These are phyloP conservation scores for Pammene aurita DNA, from an alignment of 2,888 invertebrate species.

Conservation along the genomic window DNA sequence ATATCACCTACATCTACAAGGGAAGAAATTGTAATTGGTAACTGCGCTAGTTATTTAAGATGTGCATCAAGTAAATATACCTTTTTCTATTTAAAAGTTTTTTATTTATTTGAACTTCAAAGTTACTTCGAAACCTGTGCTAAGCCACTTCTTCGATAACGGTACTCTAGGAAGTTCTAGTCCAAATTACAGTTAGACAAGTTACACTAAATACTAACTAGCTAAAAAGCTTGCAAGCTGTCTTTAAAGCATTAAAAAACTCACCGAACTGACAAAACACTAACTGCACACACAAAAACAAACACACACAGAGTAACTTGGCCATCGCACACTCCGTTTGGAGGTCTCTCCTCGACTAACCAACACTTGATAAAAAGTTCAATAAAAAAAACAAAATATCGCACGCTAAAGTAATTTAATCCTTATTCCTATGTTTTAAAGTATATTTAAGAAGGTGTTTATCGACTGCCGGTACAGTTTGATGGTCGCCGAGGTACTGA, in stretches of 20 bases:
- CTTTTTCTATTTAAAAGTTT: too few species aligned
- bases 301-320: slow-evolving; percentile 52
- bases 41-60: too few species aligned
- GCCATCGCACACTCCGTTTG: slow-evolving; percentile 50
- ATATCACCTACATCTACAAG: too few species aligned
- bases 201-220: slow-evolving; percentile 12
- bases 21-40: too few species aligned
- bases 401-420: background rate
- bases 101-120: background rate
- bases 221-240: background rate
- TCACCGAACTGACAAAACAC: slow-evolving; percentile 67
- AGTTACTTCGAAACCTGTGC: background rate
- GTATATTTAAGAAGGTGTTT: background rate
- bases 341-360: slow-evolving; percentile 24
- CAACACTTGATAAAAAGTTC: slow-evolving; percentile 15
- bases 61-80: too few species aligned
- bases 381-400: background rate
- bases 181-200: slow-evolving; percentile 1
- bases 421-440: background rate
- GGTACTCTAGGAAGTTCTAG: background rate
- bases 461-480: background rate
- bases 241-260: slow-evolving; percentile 45
- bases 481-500: slow-evolving; percentile 2
- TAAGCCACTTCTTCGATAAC: background rate
- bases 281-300: slow-evolving; percentile 58